phyloP scores from a whole-genome alignment of 2,113 vertebrate genomes.

The Podiceps cristatus region DNA sequence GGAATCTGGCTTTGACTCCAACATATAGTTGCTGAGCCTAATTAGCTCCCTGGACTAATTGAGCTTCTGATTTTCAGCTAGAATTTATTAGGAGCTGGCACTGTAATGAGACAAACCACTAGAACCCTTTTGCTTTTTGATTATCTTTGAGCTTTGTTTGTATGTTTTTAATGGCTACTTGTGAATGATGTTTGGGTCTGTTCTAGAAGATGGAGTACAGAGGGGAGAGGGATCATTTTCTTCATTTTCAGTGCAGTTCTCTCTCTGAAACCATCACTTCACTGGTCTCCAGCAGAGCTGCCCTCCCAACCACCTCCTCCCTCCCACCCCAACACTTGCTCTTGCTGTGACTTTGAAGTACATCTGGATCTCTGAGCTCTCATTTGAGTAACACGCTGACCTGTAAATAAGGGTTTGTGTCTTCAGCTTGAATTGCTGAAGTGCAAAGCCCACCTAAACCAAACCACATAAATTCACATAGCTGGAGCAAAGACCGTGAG shows the following conservation, averaged over 20 bases:
- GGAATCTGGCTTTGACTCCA: neutral
- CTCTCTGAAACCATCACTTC: neutral
- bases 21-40: slow-evolving; percentile 7
- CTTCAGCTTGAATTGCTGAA: neutral
- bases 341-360: neutral
- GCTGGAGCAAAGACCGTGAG: neutral
- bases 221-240: neutral
- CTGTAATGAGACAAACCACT: neutral
- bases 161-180: neutral
- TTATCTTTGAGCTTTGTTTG: neutral
- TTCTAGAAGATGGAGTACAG: neutral
- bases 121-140: neutral
- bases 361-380: neutral
- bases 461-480: neutral
- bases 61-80: slow-evolving; percentile 5
- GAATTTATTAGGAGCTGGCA: slow-evolving; percentile 9
- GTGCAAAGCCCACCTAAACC: neutral
- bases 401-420: neutral
- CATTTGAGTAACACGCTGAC: neutral
- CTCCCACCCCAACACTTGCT: neutral
- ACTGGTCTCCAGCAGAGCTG: neutral
- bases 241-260: neutral
- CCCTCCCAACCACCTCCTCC: neutral
- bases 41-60: slow-evolving; percentile 42
- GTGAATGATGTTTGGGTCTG: neutral